Evolutionary conservation across 2,113 vertebrate species (phyloP).

Genomic region (Synchiropus splendidus): DNA sequence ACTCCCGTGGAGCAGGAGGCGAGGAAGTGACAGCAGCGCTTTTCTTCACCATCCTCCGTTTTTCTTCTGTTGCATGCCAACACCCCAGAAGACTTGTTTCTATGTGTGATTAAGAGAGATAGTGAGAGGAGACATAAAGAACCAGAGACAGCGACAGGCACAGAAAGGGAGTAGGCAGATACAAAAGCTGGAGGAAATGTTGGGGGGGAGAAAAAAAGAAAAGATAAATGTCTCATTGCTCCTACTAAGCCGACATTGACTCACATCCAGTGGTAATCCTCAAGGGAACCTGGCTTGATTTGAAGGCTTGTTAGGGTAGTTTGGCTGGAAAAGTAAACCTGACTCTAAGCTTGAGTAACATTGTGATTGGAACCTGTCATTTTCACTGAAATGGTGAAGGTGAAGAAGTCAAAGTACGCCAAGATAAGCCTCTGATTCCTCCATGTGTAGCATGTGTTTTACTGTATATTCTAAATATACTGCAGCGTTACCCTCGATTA

Average conservation of each 20-base stretch:
- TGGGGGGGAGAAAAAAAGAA: constrained; percentile 10
- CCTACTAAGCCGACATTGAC: constrained; percentile 56
- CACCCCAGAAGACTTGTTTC: constrained; percentile 42
- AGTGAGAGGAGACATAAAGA: constrained; percentile 15
- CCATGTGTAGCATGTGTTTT: too few species aligned
- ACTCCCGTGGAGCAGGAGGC: constrained; percentile 30
- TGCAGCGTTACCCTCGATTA: too few species aligned
- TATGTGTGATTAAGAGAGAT: constrained; percentile 38
- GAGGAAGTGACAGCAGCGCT: constrained; percentile 37
- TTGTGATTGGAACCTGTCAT: constrained; percentile 33
- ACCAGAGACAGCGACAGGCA: constrained; percentile 7
- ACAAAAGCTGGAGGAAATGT: constrained; percentile 35
- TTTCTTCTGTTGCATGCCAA: constrained; percentile 33
- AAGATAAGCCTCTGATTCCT: too few species aligned
- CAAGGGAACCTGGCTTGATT: constrained; percentile 44
- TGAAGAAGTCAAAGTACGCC: constrained; percentile 3
- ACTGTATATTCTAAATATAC: too few species aligned
- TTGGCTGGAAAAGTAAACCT: constrained; percentile 20
- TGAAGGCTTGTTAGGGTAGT: constrained; percentile 53
- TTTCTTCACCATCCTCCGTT: constrained; percentile 20
- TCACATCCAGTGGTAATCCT: constrained; percentile 65
- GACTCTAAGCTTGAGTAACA: constrained; percentile 20
- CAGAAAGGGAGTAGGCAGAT: constrained; percentile 19
- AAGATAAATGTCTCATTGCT: constrained; percentile 54
- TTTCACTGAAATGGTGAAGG: constrained; percentile 20